Conservation (phyloP, 2,888 invertebrate species). For the Xestobium rufovillosum region DNA sequence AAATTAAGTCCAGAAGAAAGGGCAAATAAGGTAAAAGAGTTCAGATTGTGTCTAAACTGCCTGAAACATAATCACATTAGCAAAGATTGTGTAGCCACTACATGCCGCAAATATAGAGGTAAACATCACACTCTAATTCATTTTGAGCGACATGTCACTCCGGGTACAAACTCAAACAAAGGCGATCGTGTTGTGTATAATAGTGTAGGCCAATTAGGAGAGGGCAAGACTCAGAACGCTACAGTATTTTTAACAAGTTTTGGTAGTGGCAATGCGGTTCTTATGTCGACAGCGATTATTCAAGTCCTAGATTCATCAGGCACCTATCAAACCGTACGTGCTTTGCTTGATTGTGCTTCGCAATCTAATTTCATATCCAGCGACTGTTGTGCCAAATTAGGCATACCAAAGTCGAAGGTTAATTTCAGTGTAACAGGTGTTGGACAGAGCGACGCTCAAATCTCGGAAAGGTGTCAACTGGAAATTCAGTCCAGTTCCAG, state of each 20-base stretch:
- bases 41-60: conserved; percentile 14
- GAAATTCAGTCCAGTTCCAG: conserved; percentile 2
- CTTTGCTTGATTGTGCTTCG: conserved; percentile 10
- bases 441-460: neutral
- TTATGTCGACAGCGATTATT: conserved; percentile 6
- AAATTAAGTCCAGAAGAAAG: conserved; percentile 5
- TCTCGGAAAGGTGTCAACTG: neutral
- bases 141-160: too few relatives aligned
- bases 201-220: too few relatives aligned
- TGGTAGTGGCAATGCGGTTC: too few relatives aligned
- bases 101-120: conserved; percentile 9
- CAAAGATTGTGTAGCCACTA: conserved; percentile 3
- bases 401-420: neutral
- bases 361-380: conserved; percentile 12
- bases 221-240: too few relatives aligned
- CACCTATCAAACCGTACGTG: conserved; percentile 5
- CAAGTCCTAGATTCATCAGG: conserved; percentile 4
- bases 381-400: conserved; percentile 4
- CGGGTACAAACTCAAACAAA: too few relatives aligned
- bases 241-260: too few relatives aligned
- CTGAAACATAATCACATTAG: conserved; percentile 7
- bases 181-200: too few relatives aligned
- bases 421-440: conserved; percentile 2
- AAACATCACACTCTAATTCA: too few relatives aligned
- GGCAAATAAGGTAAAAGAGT: conserved; percentile 8